These are phyloP conservation scores for Ormyrus rosae DNA, from an alignment of 2,888 invertebrate species.

Conservation along the genomic window DNA sequence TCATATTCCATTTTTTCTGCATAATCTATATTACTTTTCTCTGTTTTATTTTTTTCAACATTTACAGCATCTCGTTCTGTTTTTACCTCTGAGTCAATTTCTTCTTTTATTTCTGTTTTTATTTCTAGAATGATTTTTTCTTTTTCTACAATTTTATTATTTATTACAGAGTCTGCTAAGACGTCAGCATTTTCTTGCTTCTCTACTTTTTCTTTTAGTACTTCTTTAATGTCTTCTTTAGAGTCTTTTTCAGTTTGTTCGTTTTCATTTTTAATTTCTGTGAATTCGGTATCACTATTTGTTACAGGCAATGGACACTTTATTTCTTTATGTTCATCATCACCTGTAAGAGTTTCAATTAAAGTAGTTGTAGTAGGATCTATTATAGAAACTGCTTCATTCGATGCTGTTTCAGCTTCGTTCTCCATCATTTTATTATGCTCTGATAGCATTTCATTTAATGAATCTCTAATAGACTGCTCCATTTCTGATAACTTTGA, in stretches of 20 bases:
- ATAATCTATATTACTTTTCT: not conserved
- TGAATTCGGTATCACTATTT: not conserved
- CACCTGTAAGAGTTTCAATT: conserved; percentile 51
- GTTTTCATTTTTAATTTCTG: conserved; percentile 20
- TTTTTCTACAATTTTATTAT: not conserved
- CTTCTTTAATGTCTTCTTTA: not conserved
- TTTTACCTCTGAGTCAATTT: not conserved
- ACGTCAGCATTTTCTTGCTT: conserved; percentile 17
- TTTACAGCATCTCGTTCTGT: not conserved
- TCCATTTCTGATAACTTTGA: conserved; percentile 68
- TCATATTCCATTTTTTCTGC: not conserved
- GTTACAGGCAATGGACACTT: not conserved
- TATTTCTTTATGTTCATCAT: conserved; percentile 32
- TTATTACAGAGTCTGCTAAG: not conserved
- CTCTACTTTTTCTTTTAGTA: not conserved
- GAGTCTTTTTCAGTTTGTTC: conserved; percentile 7
- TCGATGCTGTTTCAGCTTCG: conserved; percentile 21
- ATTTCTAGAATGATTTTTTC: not conserved
- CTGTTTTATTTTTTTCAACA: not conserved
- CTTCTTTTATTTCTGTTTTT: not conserved
- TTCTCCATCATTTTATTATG: conserved; percentile 50
- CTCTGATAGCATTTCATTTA: conserved; percentile 67
- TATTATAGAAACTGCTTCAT: conserved; percentile 27
- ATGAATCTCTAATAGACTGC: conserved; percentile 65
- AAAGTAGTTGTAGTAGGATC: conserved; percentile 31